Evolutionary conservation across 2,113 vertebrate genomes (phyloP), one percentile per base, ranked within the genome.

Genomic region (Prietella phreatophila): DNA sequence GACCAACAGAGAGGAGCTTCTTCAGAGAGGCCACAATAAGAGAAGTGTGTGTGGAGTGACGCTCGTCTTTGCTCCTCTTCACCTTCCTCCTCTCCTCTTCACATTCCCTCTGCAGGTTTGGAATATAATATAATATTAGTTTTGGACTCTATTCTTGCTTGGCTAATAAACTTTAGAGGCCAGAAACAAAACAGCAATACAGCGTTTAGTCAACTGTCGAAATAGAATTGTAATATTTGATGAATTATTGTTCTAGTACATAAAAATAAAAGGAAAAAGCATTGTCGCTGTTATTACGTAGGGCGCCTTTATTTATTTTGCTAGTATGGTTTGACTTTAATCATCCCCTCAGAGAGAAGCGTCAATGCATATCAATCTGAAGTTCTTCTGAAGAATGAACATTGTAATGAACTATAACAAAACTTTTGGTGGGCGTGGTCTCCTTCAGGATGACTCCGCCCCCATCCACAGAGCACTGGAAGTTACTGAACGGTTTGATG

Each of bases 1-100:
- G 90, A 5, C 97, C 98, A 58, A 98, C 93, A 50, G 98, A 96
- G 83, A 98, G 95, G 33, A 99, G 90, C 56, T 96, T 96, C 94
- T 99, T 99, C 89, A 97, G 91, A 1, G 96, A 96, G 0, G 97
- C 97, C 83, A 99, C 96, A 50, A 99, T 97, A 27, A 99, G 97
- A 84, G 98, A 99, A 0, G 97, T 97, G 91, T 97, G 97, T 90
- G 95, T 92, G 20, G 97, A 99, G 86, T 98, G 98, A 1, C 96
- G 94, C 89, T 98, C 97, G 0, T 97, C 97, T 89, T 96, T 98
- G 50, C n/a, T 50, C 20, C 96, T 95, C 90, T 96, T 98, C 93
- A 96, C 94, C 86, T 95, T 97, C 92, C 96, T 97, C 89, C 95
- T 96, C 65, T 97, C 96, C 85, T 96, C 95, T 73, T 97, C 95